These are phyloP conservation scores for Callithrix jacchus DNA, from an alignment of 2,113 vertebrate species.

Conservation along the genomic window DNA sequence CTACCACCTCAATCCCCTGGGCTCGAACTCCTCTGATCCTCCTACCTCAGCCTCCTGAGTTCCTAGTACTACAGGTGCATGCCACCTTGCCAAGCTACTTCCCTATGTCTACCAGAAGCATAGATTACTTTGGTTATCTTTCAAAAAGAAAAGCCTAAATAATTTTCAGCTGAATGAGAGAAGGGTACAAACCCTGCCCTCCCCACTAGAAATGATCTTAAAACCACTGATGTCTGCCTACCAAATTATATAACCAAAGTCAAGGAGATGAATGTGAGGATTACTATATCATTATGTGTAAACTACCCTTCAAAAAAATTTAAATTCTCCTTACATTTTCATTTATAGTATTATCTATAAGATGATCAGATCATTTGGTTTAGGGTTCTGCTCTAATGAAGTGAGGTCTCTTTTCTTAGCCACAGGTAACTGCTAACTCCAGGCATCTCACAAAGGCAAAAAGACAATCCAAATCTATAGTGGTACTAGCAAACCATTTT, in stretches of 20 bases:
- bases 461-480: neutral
- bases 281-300: neutral
- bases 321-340: slow-evolving; percentile 13
- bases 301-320: neutral
- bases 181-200: neutral
- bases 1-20: neutral
- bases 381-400: neutral
- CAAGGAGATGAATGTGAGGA: neutral
- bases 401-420: slow-evolving; percentile 1
- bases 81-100: neutral
- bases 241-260: neutral
- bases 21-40: neutral
- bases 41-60: neutral
- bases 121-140: slow-evolving; percentile 13
- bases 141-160: neutral
- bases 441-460: neutral
- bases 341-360: neutral
- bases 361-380: slow-evolving; percentile 1
- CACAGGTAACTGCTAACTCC: neutral
- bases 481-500: neutral
- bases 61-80: neutral
- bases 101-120: neutral
- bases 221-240: neutral
- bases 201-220: neutral
- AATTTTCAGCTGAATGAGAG: neutral